Evolutionary conservation across 2,888 invertebrate species (phyloP), one percentile per base, ranked within the genome.

Genomic region (Caenorhabditis afra): DNA sequence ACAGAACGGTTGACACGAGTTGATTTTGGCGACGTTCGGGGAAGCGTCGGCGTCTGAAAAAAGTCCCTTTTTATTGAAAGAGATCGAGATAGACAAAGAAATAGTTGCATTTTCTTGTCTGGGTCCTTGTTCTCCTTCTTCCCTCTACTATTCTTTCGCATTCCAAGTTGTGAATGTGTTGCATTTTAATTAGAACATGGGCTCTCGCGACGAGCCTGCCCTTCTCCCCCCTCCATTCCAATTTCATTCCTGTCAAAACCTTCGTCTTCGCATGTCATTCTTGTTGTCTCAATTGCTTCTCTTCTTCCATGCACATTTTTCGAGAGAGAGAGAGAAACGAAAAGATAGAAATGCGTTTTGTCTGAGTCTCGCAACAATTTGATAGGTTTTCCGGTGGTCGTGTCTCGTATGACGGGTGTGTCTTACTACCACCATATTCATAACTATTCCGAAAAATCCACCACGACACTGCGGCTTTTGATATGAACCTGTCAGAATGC

Each of bases 1-100:
- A 52, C 83, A 83, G 45, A 81, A 77, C 22, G 83, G 83, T 22
- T 83, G 79, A 50, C 83, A 83, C 1, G 79, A 76, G 16, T 80
- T 55, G 47, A 71, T 62, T 39, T 80, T 71, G 1, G 75, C 75
- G 10, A 80, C 75, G 16, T 71, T 68, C 14, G 75, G 80, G 12
- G 29, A 52, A 20, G 50, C 62, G 35, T 80, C 80, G 7, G 65
- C 64, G 62, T 76, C 80, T 80, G 62, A 39, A 80, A 12, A 16
- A 29, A 10, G 50, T 8, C 22, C 23, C 50, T 16, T 39, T 23
- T 44, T 18, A 14, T 41, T 41, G 12, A 11, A 41, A 41, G 37
- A 37, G 11, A 37, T n/a, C n/a, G n/a, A n/a, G n/a, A n/a, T n/a
- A n/a, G n/a, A n/a, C n/a, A n/a, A n/a, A n/a, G n/a, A n/a, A 29